phyloP scores from a whole-genome alignment of 2,113 vertebrate species.

The Ifrita kowaldi region DNA sequence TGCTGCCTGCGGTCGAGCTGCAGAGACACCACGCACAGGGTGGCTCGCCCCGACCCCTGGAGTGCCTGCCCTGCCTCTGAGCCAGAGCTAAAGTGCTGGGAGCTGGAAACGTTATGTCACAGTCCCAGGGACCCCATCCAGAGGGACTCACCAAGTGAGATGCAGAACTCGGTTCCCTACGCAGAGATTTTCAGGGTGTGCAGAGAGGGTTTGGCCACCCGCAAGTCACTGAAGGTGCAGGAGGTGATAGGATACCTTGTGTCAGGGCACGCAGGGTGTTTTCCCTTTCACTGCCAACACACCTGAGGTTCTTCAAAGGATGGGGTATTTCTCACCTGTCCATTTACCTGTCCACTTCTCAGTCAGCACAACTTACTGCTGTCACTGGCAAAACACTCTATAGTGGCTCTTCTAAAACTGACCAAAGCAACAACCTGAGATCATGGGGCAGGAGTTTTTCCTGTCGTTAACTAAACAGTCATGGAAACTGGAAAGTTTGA shows the following conservation, averaged over 20 bases:
- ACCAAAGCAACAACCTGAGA: not conserved
- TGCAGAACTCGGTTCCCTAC: not conserved
- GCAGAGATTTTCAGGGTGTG: not conserved
- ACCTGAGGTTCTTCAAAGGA: not conserved
- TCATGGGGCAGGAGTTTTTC: not conserved
- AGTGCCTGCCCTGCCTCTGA: rapidly evolving
- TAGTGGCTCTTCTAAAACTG: not conserved
- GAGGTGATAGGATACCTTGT: not conserved
- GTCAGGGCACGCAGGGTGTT: rapidly evolving
- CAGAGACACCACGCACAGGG: rapidly evolving
- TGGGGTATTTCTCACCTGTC: not conserved
- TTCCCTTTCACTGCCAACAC: not conserved
- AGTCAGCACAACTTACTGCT: not conserved
- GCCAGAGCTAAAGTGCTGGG: not conserved
- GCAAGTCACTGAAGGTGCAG: not conserved
- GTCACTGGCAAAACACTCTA: not conserved
- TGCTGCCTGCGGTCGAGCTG: rapidly evolving
- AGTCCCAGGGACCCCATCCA: not conserved
- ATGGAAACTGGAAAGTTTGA: not conserved
- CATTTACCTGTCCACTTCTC: not conserved
- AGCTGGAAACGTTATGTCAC: not conserved
- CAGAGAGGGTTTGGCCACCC: not conserved
- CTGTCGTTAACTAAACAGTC: not conserved
- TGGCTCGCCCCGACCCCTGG: not conserved
- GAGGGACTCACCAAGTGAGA: not conserved